Conservation (phyloP, 2,113 vertebrate genomes). For the Orycteropus afer region DNA sequence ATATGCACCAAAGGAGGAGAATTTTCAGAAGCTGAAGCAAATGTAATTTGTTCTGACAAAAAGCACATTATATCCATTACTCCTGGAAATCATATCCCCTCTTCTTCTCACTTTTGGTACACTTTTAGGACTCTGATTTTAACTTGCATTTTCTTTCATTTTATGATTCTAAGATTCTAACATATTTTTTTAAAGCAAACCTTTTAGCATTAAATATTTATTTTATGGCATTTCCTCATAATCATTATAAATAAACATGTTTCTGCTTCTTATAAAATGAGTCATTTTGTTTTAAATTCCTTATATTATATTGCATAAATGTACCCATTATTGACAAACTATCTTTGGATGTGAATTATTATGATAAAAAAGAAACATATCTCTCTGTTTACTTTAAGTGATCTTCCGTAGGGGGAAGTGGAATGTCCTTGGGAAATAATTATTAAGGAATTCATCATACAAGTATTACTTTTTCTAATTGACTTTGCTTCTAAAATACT, state of each 20-base stretch:
- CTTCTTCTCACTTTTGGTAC: background rate
- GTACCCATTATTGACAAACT: background rate
- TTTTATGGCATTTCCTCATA: background rate
- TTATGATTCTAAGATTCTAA: background rate
- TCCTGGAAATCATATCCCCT: background rate
- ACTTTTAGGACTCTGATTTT: background rate
- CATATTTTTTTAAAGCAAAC: background rate
- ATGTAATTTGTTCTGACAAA: background rate
- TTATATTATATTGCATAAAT: constrained; percentile 10
- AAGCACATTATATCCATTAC: background rate
- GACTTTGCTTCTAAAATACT: background rate
- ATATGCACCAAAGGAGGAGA: background rate
- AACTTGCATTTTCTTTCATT: background rate
- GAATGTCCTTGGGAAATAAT: background rate
- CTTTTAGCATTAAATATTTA: constrained; percentile 22
- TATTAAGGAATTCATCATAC: background rate
- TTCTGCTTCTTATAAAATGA: background rate
- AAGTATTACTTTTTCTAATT: background rate
- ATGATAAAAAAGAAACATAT: background rate
- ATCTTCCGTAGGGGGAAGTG: background rate
- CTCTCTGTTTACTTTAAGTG: background rate
- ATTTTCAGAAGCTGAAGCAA: background rate
- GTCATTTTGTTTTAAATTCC: background rate
- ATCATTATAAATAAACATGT: background rate
- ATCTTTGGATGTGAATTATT: background rate